A percentile compares a stretch with the other conserved stretches of the same genome.
These are phyloP conservation scores for Chionoecetes opilio DNA, from an alignment of 1,140 invertebrate genomes.

Conservation along the genomic window DNA sequence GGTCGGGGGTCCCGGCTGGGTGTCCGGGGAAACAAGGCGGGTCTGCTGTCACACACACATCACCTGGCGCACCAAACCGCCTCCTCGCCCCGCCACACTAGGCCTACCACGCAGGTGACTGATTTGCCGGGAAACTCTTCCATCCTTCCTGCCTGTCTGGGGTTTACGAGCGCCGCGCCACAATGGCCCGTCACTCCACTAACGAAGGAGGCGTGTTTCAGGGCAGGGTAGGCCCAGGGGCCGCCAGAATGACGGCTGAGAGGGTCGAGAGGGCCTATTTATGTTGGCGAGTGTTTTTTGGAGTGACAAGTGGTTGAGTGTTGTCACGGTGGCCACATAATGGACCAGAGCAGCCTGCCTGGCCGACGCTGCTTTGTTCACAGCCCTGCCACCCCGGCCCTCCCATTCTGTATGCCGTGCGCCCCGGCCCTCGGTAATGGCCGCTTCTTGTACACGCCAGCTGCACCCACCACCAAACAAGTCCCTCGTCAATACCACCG, in stretches of 20 bases:
- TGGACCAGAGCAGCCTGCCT: background rate
- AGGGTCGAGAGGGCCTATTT: constrained; percentile 4
- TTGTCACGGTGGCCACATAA: background rate
- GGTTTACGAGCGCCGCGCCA: background rate
- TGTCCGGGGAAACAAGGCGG: background rate
- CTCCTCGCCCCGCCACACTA: background rate
- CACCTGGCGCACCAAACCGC: background rate
- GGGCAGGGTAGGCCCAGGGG: background rate
- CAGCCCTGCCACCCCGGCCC: background rate
- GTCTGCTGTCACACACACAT: constrained; percentile 10
- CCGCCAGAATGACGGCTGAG: background rate
- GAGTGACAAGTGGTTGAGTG: constrained; percentile 13
- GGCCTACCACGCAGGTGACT: background rate
- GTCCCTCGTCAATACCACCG: constrained; percentile 5
- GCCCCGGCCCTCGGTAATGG: background rate
- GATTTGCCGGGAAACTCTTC: background rate
- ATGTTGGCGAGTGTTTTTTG: background rate
- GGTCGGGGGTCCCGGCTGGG: background rate
- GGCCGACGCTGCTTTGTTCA: background rate
- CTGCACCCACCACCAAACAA: background rate
- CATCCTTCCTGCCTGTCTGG: background rate
- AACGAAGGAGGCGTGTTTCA: background rate
- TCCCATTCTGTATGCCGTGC: background rate
- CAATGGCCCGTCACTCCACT: background rate
- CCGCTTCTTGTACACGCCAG: constrained; percentile 6